Percentiles rank a stretch among this genome's conserved stretches.
Evolutionary conservation across 64 coral and sea anemone genomes (phyloP).

Genomic region (Pocillopora verrucosa): DNA sequence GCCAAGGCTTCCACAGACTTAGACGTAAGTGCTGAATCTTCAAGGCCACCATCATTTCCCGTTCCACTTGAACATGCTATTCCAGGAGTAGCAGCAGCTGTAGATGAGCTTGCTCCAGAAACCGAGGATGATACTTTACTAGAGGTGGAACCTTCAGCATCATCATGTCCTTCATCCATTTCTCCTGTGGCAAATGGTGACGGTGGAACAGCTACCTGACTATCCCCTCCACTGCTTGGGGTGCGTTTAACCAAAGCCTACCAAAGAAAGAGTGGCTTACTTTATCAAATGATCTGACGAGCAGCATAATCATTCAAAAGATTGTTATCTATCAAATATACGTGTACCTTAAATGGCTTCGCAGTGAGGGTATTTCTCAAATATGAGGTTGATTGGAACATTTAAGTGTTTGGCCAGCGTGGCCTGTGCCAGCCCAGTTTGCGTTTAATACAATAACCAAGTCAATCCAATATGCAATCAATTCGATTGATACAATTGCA

Average conservation of each 20-base stretch:
- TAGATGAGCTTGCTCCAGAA: slow-evolving; percentile 12
- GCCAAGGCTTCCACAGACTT: slow-evolving; percentile 52
- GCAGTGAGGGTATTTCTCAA: too few relatives aligned
- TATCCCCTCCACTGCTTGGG: slow-evolving; percentile 20
- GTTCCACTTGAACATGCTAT: slow-evolving; percentile 2
- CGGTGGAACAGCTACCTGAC: slow-evolving; percentile 24
- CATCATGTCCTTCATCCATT: slow-evolving; percentile 30
- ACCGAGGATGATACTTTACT: slow-evolving; percentile 5
- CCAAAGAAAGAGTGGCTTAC: not conserved
- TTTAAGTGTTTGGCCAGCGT: too few relatives aligned
- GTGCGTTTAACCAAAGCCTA: slow-evolving; percentile 61
- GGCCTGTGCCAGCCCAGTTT: too few relatives aligned
- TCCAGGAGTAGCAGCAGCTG: not conserved
- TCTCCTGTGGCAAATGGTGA: slow-evolving; percentile 61
- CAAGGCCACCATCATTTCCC: not conserved
- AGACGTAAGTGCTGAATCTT: slow-evolving; percentile 30
- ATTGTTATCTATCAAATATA: too few relatives aligned
- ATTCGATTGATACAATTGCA: too few relatives aligned
- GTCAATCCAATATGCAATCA: too few relatives aligned
- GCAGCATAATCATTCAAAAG: too few relatives aligned
- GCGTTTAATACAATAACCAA: too few relatives aligned
- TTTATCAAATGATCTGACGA: not conserved
- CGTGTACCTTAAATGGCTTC: too few relatives aligned
- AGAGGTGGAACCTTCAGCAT: slow-evolving; percentile 16
- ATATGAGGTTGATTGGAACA: too few relatives aligned